phyloP scores from a whole-genome alignment of 1,140 invertebrate species.

The Nymphalis io region DNA sequence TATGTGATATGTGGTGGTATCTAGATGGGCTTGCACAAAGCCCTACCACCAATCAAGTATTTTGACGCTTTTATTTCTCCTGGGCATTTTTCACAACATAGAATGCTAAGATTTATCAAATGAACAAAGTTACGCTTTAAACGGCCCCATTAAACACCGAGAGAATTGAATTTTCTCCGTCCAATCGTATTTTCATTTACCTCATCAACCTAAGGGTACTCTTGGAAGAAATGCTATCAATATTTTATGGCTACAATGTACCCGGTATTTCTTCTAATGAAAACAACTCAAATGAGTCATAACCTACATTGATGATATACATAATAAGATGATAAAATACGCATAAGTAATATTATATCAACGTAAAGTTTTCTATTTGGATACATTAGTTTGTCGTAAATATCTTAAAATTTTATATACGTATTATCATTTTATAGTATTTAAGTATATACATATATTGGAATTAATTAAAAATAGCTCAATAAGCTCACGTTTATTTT shows the following conservation, averaged over 20 bases:
- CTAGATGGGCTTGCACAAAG: too few relatives aligned
- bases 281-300: conserved; percentile 16
- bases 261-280: conserved; percentile 3
- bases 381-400: too few relatives aligned
- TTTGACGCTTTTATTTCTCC: too few relatives aligned
- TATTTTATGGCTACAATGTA: conserved; percentile 9
- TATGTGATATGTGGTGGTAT: too few relatives aligned
- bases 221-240: not conserved
- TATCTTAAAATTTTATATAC: too few relatives aligned
- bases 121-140: conserved; percentile 58
- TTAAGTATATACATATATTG: too few relatives aligned
- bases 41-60: too few relatives aligned
- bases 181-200: conserved; percentile 49
- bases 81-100: conserved; percentile 19
- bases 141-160: conserved; percentile 53
- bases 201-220: conserved; percentile 25
- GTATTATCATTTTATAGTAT: too few relatives aligned
- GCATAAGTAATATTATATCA: not conserved
- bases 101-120: conserved; percentile 42
- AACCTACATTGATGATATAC: conserved; percentile 15
- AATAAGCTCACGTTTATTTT: too few relatives aligned
- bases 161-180: conserved; percentile 53
- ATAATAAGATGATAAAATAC: conserved; percentile 7
- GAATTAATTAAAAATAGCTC: too few relatives aligned
- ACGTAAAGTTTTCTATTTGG: not conserved